Evolutionary conservation across 2,888 invertebrate genomes (phyloP).

Genomic region (Athrips mouffetella): DNA sequence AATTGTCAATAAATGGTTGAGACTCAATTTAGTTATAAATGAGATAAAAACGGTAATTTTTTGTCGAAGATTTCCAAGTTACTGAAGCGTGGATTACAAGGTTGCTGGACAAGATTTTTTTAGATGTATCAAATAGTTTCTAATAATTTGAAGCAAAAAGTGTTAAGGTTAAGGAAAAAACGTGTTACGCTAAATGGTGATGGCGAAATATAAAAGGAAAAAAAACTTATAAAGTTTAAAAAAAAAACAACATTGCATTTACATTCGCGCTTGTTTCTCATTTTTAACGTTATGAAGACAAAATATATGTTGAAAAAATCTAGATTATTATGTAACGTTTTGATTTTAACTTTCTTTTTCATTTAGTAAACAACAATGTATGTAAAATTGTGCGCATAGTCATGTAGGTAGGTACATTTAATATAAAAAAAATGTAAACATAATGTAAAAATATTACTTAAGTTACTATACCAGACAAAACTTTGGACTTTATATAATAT

Average conservation of each 20-base stretch:
- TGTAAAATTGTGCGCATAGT: too few relatives aligned
- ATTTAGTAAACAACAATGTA: too few relatives aligned
- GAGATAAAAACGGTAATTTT: slow-evolving; percentile 1
- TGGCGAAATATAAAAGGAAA: slow-evolving; percentile 7
- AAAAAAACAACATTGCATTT: too few relatives aligned
- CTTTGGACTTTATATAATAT: slow-evolving; percentile 27
- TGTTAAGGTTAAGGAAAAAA: slow-evolving; percentile 8
- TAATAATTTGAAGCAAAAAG: slow-evolving; percentile 29
- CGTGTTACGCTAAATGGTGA: slow-evolving; percentile 6
- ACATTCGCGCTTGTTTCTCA: too few relatives aligned
- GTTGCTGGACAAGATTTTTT: slow-evolving; percentile 48
- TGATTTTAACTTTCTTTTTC: too few relatives aligned
- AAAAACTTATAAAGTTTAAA: too few relatives aligned
- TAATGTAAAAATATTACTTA: background rate
- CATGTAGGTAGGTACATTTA: too few relatives aligned
- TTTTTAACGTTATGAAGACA: too few relatives aligned
- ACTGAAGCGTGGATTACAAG: slow-evolving; percentile 62
- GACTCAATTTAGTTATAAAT: background rate
- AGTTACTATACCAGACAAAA: slow-evolving; percentile 30
- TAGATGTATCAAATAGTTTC: slow-evolving; percentile 41
- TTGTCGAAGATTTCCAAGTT: slow-evolving; percentile 50
- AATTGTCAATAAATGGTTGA: too few relatives aligned
- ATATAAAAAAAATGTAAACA: too few relatives aligned
- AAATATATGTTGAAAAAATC: too few relatives aligned
- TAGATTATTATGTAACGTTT: too few relatives aligned